These are phyloP conservation scores for Kryphioiulus occultus DNA, from an alignment of 2,888 invertebrate genomes.

Conservation along the genomic window DNA sequence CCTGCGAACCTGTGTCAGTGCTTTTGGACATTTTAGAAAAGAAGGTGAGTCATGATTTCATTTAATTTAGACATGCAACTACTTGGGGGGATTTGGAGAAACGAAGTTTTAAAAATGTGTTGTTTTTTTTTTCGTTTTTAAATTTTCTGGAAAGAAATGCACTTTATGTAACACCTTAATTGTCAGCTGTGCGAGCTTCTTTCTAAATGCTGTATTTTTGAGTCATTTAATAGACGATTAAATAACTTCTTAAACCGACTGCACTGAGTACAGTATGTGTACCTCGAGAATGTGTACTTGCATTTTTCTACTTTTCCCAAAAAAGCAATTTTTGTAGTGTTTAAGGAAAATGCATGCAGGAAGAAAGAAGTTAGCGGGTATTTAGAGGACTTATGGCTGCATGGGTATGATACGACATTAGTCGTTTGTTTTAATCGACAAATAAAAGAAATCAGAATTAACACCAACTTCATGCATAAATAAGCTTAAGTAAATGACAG, in stretches of 20 bases:
- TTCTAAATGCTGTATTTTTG: not conserved
- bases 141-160: not conserved
- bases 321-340: not conserved
- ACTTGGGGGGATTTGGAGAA: not conserved
- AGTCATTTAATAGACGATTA: not conserved
- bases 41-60: not conserved
- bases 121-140: not conserved
- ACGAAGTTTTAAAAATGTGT: not conserved
- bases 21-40: not conserved
- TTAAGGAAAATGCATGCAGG: not conserved
- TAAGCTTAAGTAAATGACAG: no score
- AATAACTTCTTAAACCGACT: not conserved
- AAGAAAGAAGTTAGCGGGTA: not conserved
- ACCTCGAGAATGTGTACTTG: not conserved
- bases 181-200: not conserved
- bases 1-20: slow-evolving; percentile 10
- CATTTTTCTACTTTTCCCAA: not conserved
- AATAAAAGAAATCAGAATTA: no score
- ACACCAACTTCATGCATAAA: no score
- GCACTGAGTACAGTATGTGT: no score
- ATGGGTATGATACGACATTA: no score
- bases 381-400: not conserved
- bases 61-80: not conserved
- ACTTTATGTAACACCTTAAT: not conserved
- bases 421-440: not conserved